A percentile compares a stretch with the other conserved stretches of the same genome.
These are phyloP conservation scores for Neolamprologus variostigma DNA, from an alignment of 2,113 vertebrate genomes.

Conservation along the genomic window DNA sequence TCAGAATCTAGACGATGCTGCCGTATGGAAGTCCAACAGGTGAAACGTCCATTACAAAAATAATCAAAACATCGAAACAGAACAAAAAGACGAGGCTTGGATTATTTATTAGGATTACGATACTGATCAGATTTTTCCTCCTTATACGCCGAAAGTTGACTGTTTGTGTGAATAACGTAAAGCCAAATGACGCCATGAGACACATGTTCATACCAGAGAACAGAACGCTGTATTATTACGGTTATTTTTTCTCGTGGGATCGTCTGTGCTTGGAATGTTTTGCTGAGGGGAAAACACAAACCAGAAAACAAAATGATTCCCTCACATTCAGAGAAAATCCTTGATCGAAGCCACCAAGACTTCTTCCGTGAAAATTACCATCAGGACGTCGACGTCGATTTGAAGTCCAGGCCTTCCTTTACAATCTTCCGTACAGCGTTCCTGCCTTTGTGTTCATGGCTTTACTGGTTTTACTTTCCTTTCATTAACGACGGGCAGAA, in stretches of 20 bases:
- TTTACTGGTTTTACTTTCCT: background rate
- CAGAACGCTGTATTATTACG: background rate
- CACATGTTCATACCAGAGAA: background rate
- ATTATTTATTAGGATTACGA: background rate
- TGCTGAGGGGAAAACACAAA: background rate
- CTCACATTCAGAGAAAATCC: slow-evolving; percentile 16
- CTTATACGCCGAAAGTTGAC: fast-evolving
- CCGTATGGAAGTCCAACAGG: fast-evolving
- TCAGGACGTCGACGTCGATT: background rate
- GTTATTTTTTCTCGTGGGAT: background rate
- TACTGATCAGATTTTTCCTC: background rate
- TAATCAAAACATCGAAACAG: background rate
- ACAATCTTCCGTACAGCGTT: background rate
- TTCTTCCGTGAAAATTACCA: background rate
- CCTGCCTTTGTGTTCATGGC: background rate
- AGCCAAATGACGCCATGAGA: background rate
- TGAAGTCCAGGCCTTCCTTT: background rate
- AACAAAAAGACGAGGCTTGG: background rate
- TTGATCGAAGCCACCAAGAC: background rate
- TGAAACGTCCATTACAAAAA: background rate
- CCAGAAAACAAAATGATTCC: background rate
- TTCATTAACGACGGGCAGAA: background rate
- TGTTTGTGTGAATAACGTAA: background rate
- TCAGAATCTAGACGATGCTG: background rate
- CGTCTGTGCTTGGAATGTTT: slow-evolving; percentile 23